Base-by-base conservation (phyloP, 1,140 invertebrate species). In the Arctopsyche grandis region DNA sequence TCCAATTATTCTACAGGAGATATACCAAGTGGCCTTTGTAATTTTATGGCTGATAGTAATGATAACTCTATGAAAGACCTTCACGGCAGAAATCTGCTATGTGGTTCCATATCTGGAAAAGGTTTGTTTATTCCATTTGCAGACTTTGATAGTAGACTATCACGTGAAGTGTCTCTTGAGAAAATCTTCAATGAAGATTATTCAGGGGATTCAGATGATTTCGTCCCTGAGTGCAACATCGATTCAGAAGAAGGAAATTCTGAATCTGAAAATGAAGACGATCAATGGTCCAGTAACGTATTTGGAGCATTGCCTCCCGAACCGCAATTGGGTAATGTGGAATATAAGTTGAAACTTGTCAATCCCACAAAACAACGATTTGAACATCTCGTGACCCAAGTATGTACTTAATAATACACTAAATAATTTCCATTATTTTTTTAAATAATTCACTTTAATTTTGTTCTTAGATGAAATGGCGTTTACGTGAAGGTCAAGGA, bases 311-410 rank as follows among this genome's bases (percentile, higher is more conserved):
- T 98, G 38, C 97, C 97, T 0, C 96, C 96, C 0, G 96, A 98
- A 85, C 95, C 95, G 0, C 93, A 97, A 84, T 91, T 95, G 77
- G 96, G 96, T 7, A 98, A 98, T 87, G 92, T 98, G 38, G 96
- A 98, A 86, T 98, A 98, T 85, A 98, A 98, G 88, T 86, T 98
- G 63, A 97, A 97, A 85, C 87, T 97, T 75, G 92, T 97, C 1
- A 94, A 93, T 86, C 94, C 95, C 0, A 94, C 94, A 9, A 93
- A 93, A 86, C 92, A 94, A 83, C 89, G 95, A 66, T 96, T 97
- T 85, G 94, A 97, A 86, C 95, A 96, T 86, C 87, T 97, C 29
- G 95, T 97, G 0, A 97, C 96, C 0, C 96, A 97, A 90, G 92
- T 93, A 85, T 77, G 79, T 14, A 22, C 22, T 56, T n/a, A 16